These are phyloP conservation scores for Cyrtorhinus lividipennis DNA, from an alignment of 1,140 invertebrate species.

Conservation along the genomic window DNA sequence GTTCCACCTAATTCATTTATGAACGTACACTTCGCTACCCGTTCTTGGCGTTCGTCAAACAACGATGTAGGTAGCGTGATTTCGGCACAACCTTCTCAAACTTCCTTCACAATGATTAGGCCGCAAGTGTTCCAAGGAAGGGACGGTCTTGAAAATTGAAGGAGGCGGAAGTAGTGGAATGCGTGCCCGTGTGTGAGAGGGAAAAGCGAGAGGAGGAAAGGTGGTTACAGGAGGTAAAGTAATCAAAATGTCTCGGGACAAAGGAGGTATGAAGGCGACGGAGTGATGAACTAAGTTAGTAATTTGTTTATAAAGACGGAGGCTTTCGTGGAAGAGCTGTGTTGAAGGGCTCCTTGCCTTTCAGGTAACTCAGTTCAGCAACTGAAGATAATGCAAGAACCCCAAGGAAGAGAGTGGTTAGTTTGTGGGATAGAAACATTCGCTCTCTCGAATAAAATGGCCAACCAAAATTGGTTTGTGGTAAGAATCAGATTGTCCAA, in stretches of 20 bases:
- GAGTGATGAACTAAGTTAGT: slow-evolving; percentile 17
- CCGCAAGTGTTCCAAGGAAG: slow-evolving; percentile 2
- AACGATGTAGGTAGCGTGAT: not conserved
- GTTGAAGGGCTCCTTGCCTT: not conserved
- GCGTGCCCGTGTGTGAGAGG: no score
- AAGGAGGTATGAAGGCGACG: slow-evolving; percentile 11
- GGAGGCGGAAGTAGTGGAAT: not conserved
- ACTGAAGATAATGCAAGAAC: not conserved
- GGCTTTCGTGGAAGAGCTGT: not conserved
- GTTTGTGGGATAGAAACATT: not conserved
- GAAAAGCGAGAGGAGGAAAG: not conserved
- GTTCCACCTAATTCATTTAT: no score
- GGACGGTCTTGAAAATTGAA: no score
- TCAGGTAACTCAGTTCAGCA: not conserved
- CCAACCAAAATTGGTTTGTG: no score
- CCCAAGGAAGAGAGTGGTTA: not conserved
- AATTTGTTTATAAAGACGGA: slow-evolving; percentile 16
- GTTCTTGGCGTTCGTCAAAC: no score
- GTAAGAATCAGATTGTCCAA: no score
- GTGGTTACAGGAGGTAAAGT: slow-evolving; percentile 15
- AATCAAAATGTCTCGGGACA: slow-evolving; percentile 12
- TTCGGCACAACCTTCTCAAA: not conserved
- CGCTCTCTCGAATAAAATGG: no score
- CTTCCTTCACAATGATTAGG: slow-evolving; percentile 15
- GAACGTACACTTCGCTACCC: no score